Evolutionary conservation across 2,888 invertebrate genomes (phyloP).

Genomic region (Mellilla xanthometata): DNA sequence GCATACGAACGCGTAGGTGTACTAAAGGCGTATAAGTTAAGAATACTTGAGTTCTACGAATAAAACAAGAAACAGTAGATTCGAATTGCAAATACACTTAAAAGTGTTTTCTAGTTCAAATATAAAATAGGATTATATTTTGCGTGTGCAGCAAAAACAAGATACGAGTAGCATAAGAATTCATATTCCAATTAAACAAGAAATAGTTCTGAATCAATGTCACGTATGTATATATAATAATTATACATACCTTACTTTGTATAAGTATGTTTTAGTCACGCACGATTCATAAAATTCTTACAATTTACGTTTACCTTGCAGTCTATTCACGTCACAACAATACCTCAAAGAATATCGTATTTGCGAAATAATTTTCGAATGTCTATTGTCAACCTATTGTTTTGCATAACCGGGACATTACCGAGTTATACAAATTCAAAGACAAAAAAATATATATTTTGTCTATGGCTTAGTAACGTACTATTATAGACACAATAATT

Average conservation of each 20-base stretch:
- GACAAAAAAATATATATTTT: no score
- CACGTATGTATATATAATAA: no score
- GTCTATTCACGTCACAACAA: background rate
- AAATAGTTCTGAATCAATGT: background rate
- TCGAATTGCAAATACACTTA: no score
- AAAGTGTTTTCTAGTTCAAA: no score
- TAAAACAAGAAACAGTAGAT: no score
- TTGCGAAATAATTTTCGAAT: background rate
- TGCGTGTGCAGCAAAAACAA: background rate
- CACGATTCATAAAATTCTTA: background rate
- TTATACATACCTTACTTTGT: conserved; percentile 1
- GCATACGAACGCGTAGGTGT: no score
- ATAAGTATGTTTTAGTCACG: conserved; percentile 6
- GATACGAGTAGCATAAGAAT: background rate
- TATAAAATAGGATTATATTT: no score
- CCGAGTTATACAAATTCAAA: no score
- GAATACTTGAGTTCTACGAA: no score
- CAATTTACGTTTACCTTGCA: conserved; percentile 3
- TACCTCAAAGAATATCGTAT: background rate
- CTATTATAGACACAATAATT: no score
- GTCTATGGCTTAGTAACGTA: no score
- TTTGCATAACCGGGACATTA: background rate
- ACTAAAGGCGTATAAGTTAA: no score
- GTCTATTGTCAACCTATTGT: background rate
- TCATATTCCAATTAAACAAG: background rate